These are phyloP conservation scores for Ennomos fuscantarius DNA, from an alignment of 2,888 invertebrate species.

Conservation along the genomic window DNA sequence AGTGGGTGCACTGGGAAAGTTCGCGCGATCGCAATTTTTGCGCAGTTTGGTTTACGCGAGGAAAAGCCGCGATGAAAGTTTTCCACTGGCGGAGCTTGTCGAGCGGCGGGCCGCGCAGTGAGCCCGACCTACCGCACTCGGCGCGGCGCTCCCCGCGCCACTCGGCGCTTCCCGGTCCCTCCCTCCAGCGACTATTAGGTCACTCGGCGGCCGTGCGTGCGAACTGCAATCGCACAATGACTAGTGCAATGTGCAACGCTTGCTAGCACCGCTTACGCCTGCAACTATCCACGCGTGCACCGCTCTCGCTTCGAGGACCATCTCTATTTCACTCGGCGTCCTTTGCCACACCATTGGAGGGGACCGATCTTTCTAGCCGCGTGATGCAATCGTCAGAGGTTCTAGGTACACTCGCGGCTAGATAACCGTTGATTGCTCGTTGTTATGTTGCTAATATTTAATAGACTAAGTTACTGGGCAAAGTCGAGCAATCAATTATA, in stretches of 20 bases:
- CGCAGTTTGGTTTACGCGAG: slow-evolving; percentile 76
- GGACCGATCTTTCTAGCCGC: slow-evolving; percentile 83
- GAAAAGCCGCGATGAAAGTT: slow-evolving; percentile 84
- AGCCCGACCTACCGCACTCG: slow-evolving; percentile 84
- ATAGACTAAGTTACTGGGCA: slow-evolving; percentile 10
- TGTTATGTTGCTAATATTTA: slow-evolving; percentile 45
- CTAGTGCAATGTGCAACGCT: slow-evolving; percentile 65
- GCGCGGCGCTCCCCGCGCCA: slow-evolving; percentile 67
- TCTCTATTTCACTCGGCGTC: slow-evolving; percentile 84
- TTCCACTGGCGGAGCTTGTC: slow-evolving; percentile 75
- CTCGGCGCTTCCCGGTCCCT: slow-evolving; percentile 79
- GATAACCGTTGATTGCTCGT: slow-evolving; percentile 65
- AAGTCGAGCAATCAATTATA: too few species aligned
- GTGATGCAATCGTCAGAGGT: slow-evolving; percentile 76
- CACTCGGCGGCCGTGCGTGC: slow-evolving; percentile 82
- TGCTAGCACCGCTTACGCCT: slow-evolving; percentile 17
- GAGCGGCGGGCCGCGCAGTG: slow-evolving; percentile 77
- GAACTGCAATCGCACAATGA: slow-evolving; percentile 82
- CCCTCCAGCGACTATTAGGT: slow-evolving; percentile 84
- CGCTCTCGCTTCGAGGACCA: slow-evolving; percentile 85
- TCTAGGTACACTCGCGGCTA: slow-evolving; percentile 70
- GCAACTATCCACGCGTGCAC: slow-evolving; percentile 67
- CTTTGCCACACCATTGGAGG: slow-evolving; percentile 82
- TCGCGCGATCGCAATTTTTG: slow-evolving; percentile 64
- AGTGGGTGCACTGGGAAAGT: slow-evolving; percentile 17